Percentiles rank a stretch among this genome's conserved stretches.
These are phyloP conservation scores for Sarcophaga caerulescens DNA, from an alignment of 2,888 invertebrate species.

Conservation along the genomic window DNA sequence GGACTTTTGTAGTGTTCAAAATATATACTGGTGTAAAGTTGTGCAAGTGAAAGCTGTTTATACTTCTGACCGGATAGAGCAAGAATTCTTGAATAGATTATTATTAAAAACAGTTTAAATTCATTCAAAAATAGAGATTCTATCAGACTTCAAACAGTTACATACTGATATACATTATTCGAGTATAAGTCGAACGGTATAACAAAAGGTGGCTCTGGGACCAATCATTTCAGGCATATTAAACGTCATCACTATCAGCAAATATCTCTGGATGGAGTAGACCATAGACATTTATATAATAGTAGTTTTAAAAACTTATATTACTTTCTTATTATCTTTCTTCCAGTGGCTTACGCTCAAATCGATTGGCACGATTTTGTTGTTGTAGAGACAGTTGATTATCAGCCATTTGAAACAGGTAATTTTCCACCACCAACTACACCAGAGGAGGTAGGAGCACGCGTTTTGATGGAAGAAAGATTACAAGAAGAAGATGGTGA, in stretches of 20 bases:
- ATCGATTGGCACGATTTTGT: conserved; percentile 99
- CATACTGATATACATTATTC: too few species aligned
- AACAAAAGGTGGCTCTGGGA: too few species aligned
- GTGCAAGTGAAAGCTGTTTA: background rate
- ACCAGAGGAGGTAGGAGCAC: conserved; percentile 97
- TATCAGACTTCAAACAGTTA: too few species aligned
- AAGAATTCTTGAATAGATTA: too few species aligned
- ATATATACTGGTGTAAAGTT: background rate
- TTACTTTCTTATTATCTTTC: background rate
- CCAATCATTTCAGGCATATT: too few species aligned
- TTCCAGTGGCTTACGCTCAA: conserved; percentile 93
- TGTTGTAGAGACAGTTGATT: conserved; percentile 99
- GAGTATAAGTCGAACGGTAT: too few species aligned
- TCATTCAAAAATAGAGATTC: too few species aligned
- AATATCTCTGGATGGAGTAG: background rate
- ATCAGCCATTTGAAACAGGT: conserved; percentile 96
- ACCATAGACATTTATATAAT: background rate
- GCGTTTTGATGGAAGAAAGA: conserved; percentile 93
- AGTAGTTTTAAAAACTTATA: background rate
- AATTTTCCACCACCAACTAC: conserved; percentile 99
- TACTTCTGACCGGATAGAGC: background rate
- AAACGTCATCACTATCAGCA: too few species aligned
- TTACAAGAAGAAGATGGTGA: conserved; percentile 90
- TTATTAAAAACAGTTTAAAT: too few species aligned
- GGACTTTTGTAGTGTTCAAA: too few species aligned